Evolutionary conservation across 2,797 vertebrate genomes (phyloP).

Genomic region (Cichlasoma orientale): DNA sequence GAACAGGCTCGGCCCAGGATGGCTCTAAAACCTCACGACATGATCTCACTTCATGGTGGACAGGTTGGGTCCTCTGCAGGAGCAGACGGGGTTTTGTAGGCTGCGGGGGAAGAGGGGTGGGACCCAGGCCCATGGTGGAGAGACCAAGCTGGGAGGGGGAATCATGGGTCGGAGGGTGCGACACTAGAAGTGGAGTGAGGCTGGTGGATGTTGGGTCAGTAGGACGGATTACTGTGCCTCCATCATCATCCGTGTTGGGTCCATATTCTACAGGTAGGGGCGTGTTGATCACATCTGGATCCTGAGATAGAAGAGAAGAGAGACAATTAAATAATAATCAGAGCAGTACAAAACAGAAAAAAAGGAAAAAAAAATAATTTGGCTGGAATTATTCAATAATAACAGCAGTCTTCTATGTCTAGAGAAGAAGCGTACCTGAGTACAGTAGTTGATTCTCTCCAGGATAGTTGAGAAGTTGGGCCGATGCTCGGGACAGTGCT

Average conservation of each 20-base stretch:
- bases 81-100: constrained; percentile 74
- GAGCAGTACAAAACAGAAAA: background rate
- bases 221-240: constrained; percentile 76
- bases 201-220: constrained; percentile 76
- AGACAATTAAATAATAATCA: background rate
- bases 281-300: constrained; percentile 91
- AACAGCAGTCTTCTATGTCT: background rate
- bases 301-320: constrained; percentile 70
- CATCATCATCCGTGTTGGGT: constrained; percentile 83
- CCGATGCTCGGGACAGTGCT: constrained; percentile 90
- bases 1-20: constrained; percentile 73
- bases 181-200: constrained; percentile 81
- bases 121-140: constrained; percentile 45
- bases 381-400: background rate
- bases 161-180: constrained; percentile 74
- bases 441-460: constrained; percentile 91
- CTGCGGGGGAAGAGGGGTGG: constrained; percentile 56
- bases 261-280: constrained; percentile 85
- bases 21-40: constrained; percentile 79
- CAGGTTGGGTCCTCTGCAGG: constrained; percentile 71
- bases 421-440: constrained; percentile 81
- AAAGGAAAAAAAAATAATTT: background rate
- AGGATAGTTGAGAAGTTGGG: constrained; percentile 91
- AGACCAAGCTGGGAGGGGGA: constrained; percentile 62
- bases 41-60: constrained; percentile 80